Evolutionary conservation across 2,797 vertebrate species (phyloP).

Genomic region (Xiphorhynchus erythropygius): DNA sequence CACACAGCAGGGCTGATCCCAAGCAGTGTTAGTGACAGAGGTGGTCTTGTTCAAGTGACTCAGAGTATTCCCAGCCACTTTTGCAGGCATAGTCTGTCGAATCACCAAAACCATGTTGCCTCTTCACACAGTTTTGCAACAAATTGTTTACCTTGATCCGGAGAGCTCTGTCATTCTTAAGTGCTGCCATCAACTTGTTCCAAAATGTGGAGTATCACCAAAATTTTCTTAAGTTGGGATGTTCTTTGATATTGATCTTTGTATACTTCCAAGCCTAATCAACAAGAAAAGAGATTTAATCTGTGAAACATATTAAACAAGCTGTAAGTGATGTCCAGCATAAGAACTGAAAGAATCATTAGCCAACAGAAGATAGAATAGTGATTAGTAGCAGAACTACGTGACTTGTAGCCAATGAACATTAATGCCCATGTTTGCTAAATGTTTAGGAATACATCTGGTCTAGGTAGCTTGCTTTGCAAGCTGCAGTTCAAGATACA

Average conservation of each 20-base stretch:
- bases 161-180: not conserved
- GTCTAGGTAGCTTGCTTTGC: not conserved
- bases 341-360: not conserved
- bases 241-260: not conserved
- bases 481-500: not conserved
- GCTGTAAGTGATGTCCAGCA: not conserved
- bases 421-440: not conserved
- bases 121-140: not conserved
- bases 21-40: not conserved
- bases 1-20: too few species aligned
- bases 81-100: not conserved
- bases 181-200: rapidly evolving
- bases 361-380: not conserved
- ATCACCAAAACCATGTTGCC: not conserved
- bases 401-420: too few species aligned
- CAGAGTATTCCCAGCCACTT: not conserved
- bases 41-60: not conserved
- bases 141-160: not conserved
- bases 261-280: not conserved
- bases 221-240: not conserved
- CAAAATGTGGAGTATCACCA: not conserved
- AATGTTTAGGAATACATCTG: not conserved
- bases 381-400: not conserved
- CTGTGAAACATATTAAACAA: not conserved
- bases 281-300: not conserved